phyloP scores from a whole-genome alignment of 2,888 invertebrate genomes.

The Lepidochrysops patricia region DNA sequence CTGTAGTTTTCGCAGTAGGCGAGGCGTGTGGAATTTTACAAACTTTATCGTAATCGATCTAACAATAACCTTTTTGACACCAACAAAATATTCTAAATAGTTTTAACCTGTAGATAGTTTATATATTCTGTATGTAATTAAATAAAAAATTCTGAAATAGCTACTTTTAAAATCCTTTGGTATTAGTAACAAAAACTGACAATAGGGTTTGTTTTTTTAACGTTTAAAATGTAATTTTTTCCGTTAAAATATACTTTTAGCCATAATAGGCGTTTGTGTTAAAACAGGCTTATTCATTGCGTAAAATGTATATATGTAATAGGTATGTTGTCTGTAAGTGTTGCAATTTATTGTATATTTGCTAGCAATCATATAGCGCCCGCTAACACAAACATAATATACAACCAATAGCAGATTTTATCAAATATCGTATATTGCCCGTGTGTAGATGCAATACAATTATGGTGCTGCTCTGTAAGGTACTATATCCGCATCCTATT shows the following conservation, averaged over 20 bases:
- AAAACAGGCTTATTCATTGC: background rate
- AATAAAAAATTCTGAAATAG: background rate
- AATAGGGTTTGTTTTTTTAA: background rate
- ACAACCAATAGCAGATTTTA: background rate
- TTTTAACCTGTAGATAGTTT: background rate
- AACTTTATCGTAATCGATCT: background rate
- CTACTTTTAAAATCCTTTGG: background rate
- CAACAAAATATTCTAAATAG: background rate
- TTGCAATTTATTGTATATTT: background rate
- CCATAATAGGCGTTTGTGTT: no score
- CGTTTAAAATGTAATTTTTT: background rate
- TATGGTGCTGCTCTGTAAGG: constrained; percentile 68
- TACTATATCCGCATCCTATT: constrained; percentile 67
- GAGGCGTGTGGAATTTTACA: background rate
- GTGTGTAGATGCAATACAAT: constrained; percentile 17
- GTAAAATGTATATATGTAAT: background rate
- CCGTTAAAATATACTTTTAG: background rate
- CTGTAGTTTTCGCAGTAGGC: background rate
- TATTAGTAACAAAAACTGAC: background rate
- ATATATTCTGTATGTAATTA: background rate
- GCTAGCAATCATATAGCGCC: background rate
- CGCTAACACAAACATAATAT: background rate
- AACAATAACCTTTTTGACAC: background rate
- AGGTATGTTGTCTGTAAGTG: background rate
- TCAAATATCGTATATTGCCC: constrained; percentile 3